Evolutionary conservation across 1,140 invertebrate genomes (phyloP).

Genomic region (Homalodisca vitripennis): DNA sequence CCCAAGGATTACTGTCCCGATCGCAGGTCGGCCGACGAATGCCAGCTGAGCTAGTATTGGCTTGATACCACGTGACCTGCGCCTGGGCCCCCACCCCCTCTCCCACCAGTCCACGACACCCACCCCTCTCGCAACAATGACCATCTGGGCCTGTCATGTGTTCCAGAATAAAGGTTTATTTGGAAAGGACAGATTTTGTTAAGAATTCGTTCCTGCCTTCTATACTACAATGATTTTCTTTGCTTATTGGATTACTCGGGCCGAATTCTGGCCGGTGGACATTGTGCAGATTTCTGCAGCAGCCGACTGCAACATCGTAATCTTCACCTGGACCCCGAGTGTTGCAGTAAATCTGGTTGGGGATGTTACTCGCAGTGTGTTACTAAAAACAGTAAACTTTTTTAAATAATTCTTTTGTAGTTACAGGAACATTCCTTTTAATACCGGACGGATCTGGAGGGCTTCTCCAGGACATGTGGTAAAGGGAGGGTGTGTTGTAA

Average conservation of each 20-base stretch:
- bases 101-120: too few species aligned
- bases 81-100: background rate
- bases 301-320: too few species aligned
- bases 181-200: slow-evolving; percentile 27
- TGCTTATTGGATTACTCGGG: slow-evolving; percentile 24
- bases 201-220: slow-evolving; percentile 26
- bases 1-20: background rate
- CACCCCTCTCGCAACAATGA: slow-evolving; percentile 22
- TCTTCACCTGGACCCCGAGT: too few species aligned
- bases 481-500: too few species aligned
- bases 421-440: too few species aligned
- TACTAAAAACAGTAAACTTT: too few species aligned
- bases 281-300: background rate
- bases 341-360: too few species aligned
- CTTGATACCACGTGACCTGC: slow-evolving; percentile 11
- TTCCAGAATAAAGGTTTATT: slow-evolving; percentile 27
- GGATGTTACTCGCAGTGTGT: too few species aligned
- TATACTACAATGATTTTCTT: slow-evolving; percentile 24
- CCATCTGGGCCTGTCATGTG: slow-evolving; percentile 25
- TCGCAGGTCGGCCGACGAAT: slow-evolving; percentile 12
- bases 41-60: slow-evolving; percentile 17
- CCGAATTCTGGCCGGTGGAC: background rate
- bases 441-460: too few species aligned
- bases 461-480: too few species aligned
- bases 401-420: too few species aligned